Base-by-base conservation (phyloP, 2,113 vertebrate genomes). In the Malurus elegans region DNA sequence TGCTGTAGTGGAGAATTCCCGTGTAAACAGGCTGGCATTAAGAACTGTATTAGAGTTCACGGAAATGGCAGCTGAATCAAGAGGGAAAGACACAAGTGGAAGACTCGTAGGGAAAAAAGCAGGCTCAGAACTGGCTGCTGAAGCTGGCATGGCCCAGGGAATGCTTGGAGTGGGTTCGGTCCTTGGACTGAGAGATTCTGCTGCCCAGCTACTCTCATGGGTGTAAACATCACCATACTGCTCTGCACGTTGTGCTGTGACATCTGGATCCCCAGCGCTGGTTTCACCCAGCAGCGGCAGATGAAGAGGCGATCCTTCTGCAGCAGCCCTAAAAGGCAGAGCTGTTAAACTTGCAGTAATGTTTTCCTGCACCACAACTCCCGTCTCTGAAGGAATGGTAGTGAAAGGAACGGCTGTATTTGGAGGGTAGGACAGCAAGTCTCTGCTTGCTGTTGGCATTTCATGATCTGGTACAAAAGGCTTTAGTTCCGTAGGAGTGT, bases 21-120 rank as follows among this genome's bases (percentile, higher is more conserved):
- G 18, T 93, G 96, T 96, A 95, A 95, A 96, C 86, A 94, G 50
- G 73, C 91, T 92, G 62, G 94, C 75, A 66, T 93, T 91, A 86
- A 90, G 80, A 96, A 94, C 3, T 9, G 2, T 54, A 34, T 44
- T 34, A 29, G 91, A 82, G 83, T 73, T 90, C 56, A 40, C 44
- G 2, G 71, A 96, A 90, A 91, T 62, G 54, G 61, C 71, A 16
- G 72, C 57, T 45, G 95, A 75, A 4, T 14, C 78, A 66, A 79
- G 28, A 18, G 67, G 72, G 34, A 95, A 95, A 78, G 95, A 88
- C 1, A 38, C 57, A 64, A 94, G 42, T 12, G 74, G 94, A 82
- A 96, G 91, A 76, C 91, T 84, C n/a, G 66, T 1, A 31, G 97
- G 79, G 64, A 92, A 93, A 48, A 57, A 79, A 90, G 47, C 14